Evolutionary conservation across 2,797 vertebrate species (phyloP).

Genomic region (Okamejei kenojei): DNA sequence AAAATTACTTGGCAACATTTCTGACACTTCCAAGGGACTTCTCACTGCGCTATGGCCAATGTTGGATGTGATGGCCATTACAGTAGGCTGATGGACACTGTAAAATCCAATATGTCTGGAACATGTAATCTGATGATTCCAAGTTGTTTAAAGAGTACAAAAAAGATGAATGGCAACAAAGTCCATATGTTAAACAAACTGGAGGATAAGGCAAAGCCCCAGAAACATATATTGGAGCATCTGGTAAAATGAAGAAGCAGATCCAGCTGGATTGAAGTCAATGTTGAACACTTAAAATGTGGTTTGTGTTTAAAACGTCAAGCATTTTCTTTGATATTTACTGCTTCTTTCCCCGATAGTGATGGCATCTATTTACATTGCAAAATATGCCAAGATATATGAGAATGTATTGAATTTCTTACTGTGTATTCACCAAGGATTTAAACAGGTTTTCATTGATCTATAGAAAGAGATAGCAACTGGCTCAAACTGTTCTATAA

Average conservation of each 20-base stretch:
- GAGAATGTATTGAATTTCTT: background rate
- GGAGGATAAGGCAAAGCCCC: background rate
- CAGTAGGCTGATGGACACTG: background rate
- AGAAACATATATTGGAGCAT: constrained; percentile 13
- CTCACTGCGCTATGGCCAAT: background rate
- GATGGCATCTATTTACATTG: constrained; percentile 22
- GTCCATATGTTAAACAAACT: constrained; percentile 24
- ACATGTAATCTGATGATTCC: constrained; percentile 27
- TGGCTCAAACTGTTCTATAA: background rate
- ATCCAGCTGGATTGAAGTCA: constrained; percentile 31
- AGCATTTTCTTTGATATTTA: constrained; percentile 11
- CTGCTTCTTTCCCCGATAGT: background rate
- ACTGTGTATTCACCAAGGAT: background rate
- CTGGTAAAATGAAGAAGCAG: constrained; percentile 7
- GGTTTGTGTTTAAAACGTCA: background rate
- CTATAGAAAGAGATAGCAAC: background rate
- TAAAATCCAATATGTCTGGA: background rate
- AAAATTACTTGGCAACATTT: background rate
- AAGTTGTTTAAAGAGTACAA: background rate
- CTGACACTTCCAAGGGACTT: background rate
- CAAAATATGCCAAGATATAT: background rate
- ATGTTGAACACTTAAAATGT: constrained; percentile 26
- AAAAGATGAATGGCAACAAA: constrained; percentile 12
- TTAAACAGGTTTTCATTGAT: constrained; percentile 1
- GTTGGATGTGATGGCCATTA: background rate